phyloP scores from a whole-genome alignment of 2,797 vertebrate genomes.

The Hoplostethus atlanticus region DNA sequence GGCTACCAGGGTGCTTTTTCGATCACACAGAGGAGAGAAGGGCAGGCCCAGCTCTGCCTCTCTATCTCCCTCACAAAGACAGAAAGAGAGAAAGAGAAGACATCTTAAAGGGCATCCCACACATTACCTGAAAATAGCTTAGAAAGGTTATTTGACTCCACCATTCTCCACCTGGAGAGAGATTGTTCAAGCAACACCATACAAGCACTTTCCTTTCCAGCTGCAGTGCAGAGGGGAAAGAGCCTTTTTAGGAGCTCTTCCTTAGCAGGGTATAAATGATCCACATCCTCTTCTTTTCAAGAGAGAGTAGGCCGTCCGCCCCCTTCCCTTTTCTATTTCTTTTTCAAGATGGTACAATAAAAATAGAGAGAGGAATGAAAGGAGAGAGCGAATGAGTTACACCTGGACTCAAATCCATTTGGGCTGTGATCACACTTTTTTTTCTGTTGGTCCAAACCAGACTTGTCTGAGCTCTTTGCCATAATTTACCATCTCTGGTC shows the following conservation, averaged over 20 bases:
- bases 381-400: background rate
- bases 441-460: too few relatives aligned
- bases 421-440: background rate
- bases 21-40: conserved; percentile 94
- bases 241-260: conserved; percentile 9
- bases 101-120: conserved; percentile 72
- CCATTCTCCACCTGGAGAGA: conserved; percentile 14
- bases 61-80: conserved; percentile 91
- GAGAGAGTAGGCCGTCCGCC: conserved; percentile 3
- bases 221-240: conserved; percentile 16
- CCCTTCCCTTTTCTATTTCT: conserved; percentile 19
- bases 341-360: conserved; percentile 17
- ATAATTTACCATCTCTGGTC: too few relatives aligned
- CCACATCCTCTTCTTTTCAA: conserved; percentile 8
- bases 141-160: conserved; percentile 48
- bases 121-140: conserved; percentile 58
- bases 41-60: conserved; percentile 93
- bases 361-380: conserved; percentile 7
- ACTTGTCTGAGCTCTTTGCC: too few relatives aligned
- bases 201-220: conserved; percentile 10
- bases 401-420: conserved; percentile 11
- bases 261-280: background rate
- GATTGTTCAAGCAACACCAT: conserved; percentile 7
- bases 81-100: conserved; percentile 70
- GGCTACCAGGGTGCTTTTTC: conserved; percentile 91